Conservation (phyloP, 2,113 vertebrate species). For the Phrynosoma blainvillii region DNA sequence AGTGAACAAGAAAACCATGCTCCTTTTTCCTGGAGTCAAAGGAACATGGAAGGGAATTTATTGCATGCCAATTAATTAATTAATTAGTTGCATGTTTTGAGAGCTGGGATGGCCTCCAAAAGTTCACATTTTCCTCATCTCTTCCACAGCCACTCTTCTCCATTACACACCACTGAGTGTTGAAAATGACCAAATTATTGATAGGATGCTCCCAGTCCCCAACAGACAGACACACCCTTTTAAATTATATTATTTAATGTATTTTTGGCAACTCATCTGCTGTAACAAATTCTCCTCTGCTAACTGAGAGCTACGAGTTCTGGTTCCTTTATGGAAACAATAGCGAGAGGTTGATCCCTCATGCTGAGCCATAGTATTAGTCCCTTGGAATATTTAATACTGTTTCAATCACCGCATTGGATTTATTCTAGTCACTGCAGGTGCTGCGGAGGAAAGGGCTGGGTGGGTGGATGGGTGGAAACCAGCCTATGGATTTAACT, state of each 20-base stretch:
- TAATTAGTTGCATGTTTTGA: no score
- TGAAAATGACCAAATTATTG: slow-evolving; percentile 73
- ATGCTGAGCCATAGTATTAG: slow-evolving; percentile 28
- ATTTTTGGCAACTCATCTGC: slow-evolving; percentile 64
- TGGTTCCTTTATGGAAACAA: slow-evolving; percentile 69
- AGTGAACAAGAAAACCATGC: no score
- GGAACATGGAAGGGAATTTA: no score
- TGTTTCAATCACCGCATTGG: slow-evolving; percentile 54
- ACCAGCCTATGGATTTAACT: neutral
- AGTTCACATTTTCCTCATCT: no score
- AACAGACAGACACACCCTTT: neutral
- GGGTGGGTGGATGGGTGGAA: neutral
- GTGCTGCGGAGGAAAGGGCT: neutral
- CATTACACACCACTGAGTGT: slow-evolving; percentile 65
- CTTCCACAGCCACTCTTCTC: slow-evolving; percentile 50
- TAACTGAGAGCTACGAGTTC: slow-evolving; percentile 50
- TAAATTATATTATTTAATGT: neutral
- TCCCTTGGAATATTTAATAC: slow-evolving; percentile 48
- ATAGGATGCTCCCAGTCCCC: slow-evolving; percentile 40
- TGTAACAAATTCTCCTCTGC: slow-evolving; percentile 71
- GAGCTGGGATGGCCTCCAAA: no score
- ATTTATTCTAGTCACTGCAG: slow-evolving; percentile 69
- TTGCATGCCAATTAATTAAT: no score
- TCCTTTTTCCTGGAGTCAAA: no score
- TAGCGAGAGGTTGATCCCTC: slow-evolving; percentile 40